Percentiles rank a stretch among this genome's conserved stretches.
Evolutionary conservation across 2,888 invertebrate species (phyloP).

Genomic region (Apodemia hepburni): DNA sequence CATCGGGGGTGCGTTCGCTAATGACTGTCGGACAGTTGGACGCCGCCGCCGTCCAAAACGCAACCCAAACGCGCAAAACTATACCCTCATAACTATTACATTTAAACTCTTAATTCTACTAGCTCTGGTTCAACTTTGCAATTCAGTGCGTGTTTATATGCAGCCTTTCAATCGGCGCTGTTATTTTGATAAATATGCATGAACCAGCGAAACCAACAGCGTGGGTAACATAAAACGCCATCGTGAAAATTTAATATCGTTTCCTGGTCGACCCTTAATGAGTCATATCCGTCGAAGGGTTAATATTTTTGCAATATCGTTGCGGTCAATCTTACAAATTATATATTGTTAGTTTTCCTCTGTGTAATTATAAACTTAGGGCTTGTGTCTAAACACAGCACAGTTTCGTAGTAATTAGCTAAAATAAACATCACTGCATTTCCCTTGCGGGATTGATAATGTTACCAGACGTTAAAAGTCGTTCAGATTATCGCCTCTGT

Average conservation of each 20-base stretch:
- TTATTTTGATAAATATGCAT: constrained; percentile 80
- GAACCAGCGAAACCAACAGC: constrained; percentile 68
- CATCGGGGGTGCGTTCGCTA: constrained; percentile 64
- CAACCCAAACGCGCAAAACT: constrained; percentile 57
- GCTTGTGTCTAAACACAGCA: not conserved
- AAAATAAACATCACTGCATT: too few species aligned
- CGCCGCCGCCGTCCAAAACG: constrained; percentile 47
- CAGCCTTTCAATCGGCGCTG: constrained; percentile 77
- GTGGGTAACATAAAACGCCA: constrained; percentile 72
- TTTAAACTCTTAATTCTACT: constrained; percentile 59
- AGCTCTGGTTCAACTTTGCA: constrained; percentile 50
- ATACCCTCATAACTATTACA: constrained; percentile 64
- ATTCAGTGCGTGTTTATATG: constrained; percentile 75
- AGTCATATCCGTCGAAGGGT: constrained; percentile 76
- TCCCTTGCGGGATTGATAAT: too few species aligned
- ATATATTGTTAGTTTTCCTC: constrained; percentile 25
- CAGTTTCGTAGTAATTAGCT: not conserved
- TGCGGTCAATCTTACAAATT: constrained; percentile 58
- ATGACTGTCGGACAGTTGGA: constrained; percentile 59
- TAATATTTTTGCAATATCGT: constrained; percentile 69
- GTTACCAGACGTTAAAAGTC: too few species aligned
- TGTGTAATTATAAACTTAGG: not conserved
- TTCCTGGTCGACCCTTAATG: constrained; percentile 74
- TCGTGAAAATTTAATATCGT: constrained; percentile 78
- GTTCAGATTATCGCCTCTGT: too few species aligned